Base-by-base conservation (phyloP, 1,140 invertebrate species). In the Bombus balteatus region DNA sequence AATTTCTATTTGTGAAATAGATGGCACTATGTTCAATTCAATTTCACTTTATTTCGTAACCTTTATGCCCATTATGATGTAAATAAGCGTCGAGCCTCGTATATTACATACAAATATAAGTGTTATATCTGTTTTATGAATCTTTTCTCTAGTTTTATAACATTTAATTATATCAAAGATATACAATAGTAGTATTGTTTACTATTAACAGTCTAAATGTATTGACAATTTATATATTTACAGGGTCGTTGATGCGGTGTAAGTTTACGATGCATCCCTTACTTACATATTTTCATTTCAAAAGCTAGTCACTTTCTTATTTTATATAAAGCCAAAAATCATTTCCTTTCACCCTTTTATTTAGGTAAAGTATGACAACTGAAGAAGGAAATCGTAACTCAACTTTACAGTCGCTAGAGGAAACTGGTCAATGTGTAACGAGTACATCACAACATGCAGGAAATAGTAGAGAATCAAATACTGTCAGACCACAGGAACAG, bases 401-500 rank as follows among this genome's bases (percentile, higher is more conserved):
- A n/a, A 76, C 80, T 25, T 39, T 81, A 18, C 59, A 83, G 28
- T 62, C 92, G 22, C 77, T 76, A 18, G 92, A 93, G 18, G 93
- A 93, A 32, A 85, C 76, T 39, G 86, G 87, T 4, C 92, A 93
- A 25, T 81, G 89, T 18, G 90, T 92, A 22, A 92, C 82, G 5
- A 92, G 89, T 74, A 91, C 87, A 2, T 92, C 91, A 13, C 91
- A 92, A 39, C 87, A 88, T 72, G 70, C 88, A 75, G 77, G 75
- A 39, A 84, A 86, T 34, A 86, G 43, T 12, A 89, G 72, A 18
- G 78, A 86, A 57, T 41, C 88, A 15, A 93, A 87, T 47, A 85
- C 87, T 2, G 81, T 90, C 3, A 92, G 93, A 15, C 94, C 96
- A 3, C 95, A 96, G 10, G 95, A 96, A 74, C 96, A 96, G 90